Base-by-base conservation (phyloP, 2,888 invertebrate species). In the Cepaea hortensis region DNA sequence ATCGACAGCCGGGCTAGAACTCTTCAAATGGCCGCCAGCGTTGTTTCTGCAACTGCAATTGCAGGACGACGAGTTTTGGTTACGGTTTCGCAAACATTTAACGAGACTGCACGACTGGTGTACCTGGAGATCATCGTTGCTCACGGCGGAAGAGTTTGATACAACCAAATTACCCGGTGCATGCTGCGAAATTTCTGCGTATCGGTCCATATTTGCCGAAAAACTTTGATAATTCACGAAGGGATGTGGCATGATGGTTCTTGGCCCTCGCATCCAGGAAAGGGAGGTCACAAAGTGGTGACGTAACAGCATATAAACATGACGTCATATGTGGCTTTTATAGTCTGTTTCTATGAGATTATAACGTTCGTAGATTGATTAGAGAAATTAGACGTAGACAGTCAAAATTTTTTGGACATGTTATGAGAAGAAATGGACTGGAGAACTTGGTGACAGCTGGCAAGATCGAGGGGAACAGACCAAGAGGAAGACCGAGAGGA, bases 231-330 rank as follows among this genome's bases (percentile, higher is more conserved):
- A 55, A 79, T 79, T 79, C 2, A 85, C 85, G 65, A 85, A 79
- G 3, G 85, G 79, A 85, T 85, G 85, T 85, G 84, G 84, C 85
- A 68, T 68, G 85, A 79, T 85, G 85, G 79, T 77, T 72, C 75
- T 70, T 55, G 68, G 85, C 85, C 77, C 62, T 46, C 68, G 85
- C 79, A 85, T 55, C 79, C 85, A 70, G 79, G 84, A 85, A 79
- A 55, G 77, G 85, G 68, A 70, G 79, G 20, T 3, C 72, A 83
- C 48, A 76, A 85, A 68, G 23, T 61, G 77, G 7, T 79, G 68
- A 79, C 85, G 85, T 79, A 50, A 70, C 9, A 9, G 46, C 18
- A 48, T 70, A 50, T 48, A 81, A 55, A 23, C 6, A 5, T 62
- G 79, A 79, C 79, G 79, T 79, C 79, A 79, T 35, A 15, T 20